These are phyloP conservation scores for Carabus problematicus DNA, from an alignment of 2,888 invertebrate species.

Conservation along the genomic window DNA sequence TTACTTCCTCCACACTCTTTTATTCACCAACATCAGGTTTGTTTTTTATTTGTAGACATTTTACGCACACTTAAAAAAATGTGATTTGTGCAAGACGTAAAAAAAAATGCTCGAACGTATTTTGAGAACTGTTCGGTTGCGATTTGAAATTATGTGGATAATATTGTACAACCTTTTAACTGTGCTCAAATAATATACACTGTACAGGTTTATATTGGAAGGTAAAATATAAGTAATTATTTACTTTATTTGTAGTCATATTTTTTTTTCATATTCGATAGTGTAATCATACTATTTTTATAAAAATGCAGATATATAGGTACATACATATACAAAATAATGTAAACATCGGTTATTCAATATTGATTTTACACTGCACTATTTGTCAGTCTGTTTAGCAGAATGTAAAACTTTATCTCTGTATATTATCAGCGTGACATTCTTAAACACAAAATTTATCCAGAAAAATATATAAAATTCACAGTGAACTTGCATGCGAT, in stretches of 20 bases:
- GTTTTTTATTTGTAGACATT: slow-evolving; percentile 1
- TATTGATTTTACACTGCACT: too few species aligned
- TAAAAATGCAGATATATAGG: slow-evolving; percentile 1
- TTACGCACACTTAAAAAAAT: neutral
- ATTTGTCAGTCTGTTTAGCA: too few species aligned
- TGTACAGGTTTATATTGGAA: neutral
- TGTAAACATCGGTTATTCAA: too few species aligned
- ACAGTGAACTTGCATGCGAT: neutral
- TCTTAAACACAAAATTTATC: neutral
- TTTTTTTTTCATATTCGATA: slow-evolving; percentile 16
- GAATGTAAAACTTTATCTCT: too few species aligned
- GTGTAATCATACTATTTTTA: slow-evolving; percentile 1
- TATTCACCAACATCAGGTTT: slow-evolving; percentile 12
- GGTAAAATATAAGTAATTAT: neutral
- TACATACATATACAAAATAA: neutral
- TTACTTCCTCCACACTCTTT: slow-evolving; percentile 36
- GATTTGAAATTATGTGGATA: too few species aligned
- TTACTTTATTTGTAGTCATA: neutral
- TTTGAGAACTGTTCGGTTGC: too few species aligned
- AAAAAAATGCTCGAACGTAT: too few species aligned
- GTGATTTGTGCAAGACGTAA: too few species aligned
- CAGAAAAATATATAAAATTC: neutral
- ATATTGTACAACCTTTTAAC: neutral
- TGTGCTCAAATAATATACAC: neutral
- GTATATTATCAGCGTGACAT: neutral